Evolutionary conservation across 53 echinoderm and acorn worm genomes (phyloP).

Genomic region (Henricia sp.): DNA sequence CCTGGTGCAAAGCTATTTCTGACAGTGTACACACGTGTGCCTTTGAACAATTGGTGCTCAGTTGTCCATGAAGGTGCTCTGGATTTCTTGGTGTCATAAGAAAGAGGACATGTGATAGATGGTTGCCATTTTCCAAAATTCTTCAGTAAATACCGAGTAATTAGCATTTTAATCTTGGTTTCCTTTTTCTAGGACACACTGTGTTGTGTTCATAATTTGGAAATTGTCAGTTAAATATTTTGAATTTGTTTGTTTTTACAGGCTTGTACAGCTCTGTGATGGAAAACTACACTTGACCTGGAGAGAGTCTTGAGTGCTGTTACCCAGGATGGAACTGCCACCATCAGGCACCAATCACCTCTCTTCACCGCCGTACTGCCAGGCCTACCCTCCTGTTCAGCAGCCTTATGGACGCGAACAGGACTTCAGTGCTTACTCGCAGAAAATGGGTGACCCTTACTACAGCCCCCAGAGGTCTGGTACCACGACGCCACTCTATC

Average conservation of each 20-base stretch:
- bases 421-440: slow-evolving; percentile 24
- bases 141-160: no score
- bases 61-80: no score
- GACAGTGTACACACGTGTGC: not conserved
- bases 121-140: not conserved
- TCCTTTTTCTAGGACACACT: no score
- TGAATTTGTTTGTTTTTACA: not conserved
- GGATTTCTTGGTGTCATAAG: no score
- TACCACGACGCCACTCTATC: slow-evolving; percentile 40
- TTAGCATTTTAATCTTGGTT: no score
- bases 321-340: slow-evolving; percentile 26
- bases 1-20: no score
- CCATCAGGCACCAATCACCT: slow-evolving; percentile 43
- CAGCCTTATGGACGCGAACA: slow-evolving; percentile 43
- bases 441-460: slow-evolving; percentile 46
- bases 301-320: not conserved
- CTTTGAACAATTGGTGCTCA: no score
- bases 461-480: slow-evolving; percentile 34
- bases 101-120: not conserved
- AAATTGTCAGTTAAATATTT: not conserved
- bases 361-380: slow-evolving; percentile 27
- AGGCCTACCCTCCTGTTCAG: slow-evolving; percentile 27
- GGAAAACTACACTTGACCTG: not conserved
- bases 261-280: not conserved
- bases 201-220: not conserved